phyloP scores from a whole-genome alignment of 1,140 invertebrate genomes.

The Diorhabda carinulata region DNA sequence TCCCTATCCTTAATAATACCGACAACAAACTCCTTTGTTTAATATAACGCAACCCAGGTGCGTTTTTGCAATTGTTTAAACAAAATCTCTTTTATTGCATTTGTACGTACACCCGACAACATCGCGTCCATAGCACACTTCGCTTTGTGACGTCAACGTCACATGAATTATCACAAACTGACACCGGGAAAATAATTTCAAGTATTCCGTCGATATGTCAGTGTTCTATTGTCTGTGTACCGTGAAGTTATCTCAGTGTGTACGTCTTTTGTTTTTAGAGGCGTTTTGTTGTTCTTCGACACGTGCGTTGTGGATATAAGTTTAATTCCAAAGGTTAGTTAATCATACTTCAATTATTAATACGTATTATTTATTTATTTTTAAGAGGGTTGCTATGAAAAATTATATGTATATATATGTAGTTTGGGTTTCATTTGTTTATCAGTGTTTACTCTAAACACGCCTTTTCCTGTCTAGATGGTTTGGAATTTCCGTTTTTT shows the following conservation, averaged over 20 bases:
- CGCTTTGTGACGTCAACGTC: constrained; percentile 19
- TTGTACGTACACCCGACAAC: background rate
- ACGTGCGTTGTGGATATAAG: constrained; percentile 5
- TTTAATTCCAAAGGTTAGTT: constrained; percentile 8
- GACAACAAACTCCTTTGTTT: too few relatives aligned
- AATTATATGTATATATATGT: too few relatives aligned
- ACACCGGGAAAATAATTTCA: constrained; percentile 11
- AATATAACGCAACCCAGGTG: too few relatives aligned
- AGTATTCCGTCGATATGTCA: constrained; percentile 19
- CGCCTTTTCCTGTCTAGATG: constrained; percentile 16
- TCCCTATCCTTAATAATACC: too few relatives aligned
- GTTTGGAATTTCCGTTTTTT: constrained; percentile 14
- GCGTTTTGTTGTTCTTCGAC: constrained; percentile 7
- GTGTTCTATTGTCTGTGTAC: constrained; percentile 9
- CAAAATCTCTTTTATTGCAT: too few relatives aligned
- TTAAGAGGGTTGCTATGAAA: too few relatives aligned
- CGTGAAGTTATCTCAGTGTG: constrained; percentile 6
- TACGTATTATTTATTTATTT: background rate
- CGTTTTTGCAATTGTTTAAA: too few relatives aligned
- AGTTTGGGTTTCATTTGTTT: background rate
- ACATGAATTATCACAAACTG: constrained; percentile 18
- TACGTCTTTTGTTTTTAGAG: constrained; percentile 14
- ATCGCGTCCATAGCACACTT: constrained; percentile 11
- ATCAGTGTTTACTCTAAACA: constrained; percentile 13
- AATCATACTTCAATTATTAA: background rate